Percentiles rank a stretch among this genome's conserved stretches.
These are phyloP conservation scores for Thripadectes ignobilis DNA, from an alignment of 2,797 vertebrate genomes.

Conservation along the genomic window DNA sequence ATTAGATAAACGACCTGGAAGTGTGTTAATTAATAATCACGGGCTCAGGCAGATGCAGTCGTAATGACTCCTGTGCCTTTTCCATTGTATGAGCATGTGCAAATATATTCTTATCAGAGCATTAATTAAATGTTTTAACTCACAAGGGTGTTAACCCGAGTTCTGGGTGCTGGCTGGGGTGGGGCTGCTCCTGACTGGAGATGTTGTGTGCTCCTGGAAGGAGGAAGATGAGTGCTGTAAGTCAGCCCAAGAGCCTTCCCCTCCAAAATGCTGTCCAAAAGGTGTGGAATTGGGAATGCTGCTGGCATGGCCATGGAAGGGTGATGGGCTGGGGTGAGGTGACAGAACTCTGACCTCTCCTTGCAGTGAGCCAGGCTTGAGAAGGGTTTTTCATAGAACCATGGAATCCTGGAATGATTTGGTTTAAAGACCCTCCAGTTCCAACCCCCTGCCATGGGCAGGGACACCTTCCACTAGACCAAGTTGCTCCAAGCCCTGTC, in stretches of 20 bases:
- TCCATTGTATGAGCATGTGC: background rate
- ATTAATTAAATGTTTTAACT: background rate
- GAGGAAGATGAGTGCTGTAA: background rate
- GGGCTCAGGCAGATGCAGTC: constrained; percentile 3
- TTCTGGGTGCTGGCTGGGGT: fast-evolving
- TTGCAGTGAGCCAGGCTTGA: background rate
- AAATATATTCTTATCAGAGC: background rate
- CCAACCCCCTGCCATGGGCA: background rate
- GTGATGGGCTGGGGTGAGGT: background rate
- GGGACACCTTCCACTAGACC: background rate
- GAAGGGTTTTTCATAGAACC: no score
- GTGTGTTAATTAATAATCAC: constrained; percentile 50
- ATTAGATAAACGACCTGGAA: constrained; percentile 55
- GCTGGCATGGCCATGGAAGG: fast-evolving
- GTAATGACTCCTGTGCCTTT: background rate
- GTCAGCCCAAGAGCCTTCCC: background rate
- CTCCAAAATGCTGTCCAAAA: fast-evolving
- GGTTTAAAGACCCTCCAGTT: background rate
- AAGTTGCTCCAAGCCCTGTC: background rate
- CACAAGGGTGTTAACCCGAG: background rate
- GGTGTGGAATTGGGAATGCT: fast-evolving
- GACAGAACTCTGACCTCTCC: background rate
- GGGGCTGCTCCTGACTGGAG: background rate
- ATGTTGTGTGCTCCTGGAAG: background rate
- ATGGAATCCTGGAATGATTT: background rate